Base-by-base conservation (phyloP, 2,888 invertebrate species). In the Seladonia tumulorum region DNA sequence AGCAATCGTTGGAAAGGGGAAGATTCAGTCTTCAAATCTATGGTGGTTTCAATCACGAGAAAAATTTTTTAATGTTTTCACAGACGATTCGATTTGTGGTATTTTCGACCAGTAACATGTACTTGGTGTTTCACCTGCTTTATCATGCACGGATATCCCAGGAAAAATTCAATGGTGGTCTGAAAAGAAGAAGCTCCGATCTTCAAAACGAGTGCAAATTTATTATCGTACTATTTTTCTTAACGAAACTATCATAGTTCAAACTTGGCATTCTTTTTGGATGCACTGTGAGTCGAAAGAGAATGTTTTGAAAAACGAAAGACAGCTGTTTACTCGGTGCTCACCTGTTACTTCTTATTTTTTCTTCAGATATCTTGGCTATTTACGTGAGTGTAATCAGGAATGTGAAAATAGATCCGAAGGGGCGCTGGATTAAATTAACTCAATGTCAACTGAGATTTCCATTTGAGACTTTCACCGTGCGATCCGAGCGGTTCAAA, bases 401-500 rank as follows among this genome's bases (percentile, higher is more conserved):
- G 1, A 57, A 25, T 25, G 25, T 22, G 60, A 63, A 63, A 63
- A 63, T 63, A 63, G 63, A 63, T 18, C 29, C 2, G 16, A 29
- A 29, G 63, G 29, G 29, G 63, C 5, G 16, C 14, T 2, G 18
- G 8, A 63, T 63, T 29, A 63, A 63, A 63, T 29, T 16, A 63
- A 63, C 29, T 63, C 63, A 68, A 68, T 68, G 68, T 68, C 72
- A 35, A 35, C 39, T 16, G 5, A 0, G 12, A 45, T 47, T 72
- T 72, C 70, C 42, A 53, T 70, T 70, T 49, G n/a, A 53, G 29
- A 60, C 79, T 79, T 79, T 74, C 79, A 74, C 53, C 79, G 53
- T 29, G 60, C 22, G 35, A 53, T 47, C 29, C 29, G 39, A 66
- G 68, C 49, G 35, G 25, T 75, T 45, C 47, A 49, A 47, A 35